Percentiles rank a stretch among this genome's conserved stretches.
These are phyloP conservation scores for Hyperopisus bebe DNA, from an alignment of 2,113 vertebrate species.

Conservation along the genomic window DNA sequence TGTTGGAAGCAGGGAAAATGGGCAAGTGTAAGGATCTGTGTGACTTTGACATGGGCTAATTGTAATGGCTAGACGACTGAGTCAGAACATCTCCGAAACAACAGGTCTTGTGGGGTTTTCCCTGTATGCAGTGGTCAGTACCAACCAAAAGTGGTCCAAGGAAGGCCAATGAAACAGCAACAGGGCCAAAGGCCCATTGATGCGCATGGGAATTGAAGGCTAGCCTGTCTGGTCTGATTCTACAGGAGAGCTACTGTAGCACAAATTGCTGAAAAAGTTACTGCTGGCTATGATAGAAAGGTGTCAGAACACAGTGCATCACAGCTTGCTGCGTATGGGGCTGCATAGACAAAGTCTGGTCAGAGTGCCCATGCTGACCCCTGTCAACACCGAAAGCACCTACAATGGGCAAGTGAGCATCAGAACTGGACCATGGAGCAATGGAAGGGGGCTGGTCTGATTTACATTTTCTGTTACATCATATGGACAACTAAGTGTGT, in stretches of 20 bases:
- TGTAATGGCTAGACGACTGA: background rate
- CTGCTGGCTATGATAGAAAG: background rate
- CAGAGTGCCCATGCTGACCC: too few species aligned
- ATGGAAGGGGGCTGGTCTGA: too few species aligned
- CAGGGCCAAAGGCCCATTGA: background rate
- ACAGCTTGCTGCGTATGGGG: background rate
- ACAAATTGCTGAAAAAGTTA: background rate
- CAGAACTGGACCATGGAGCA: too few species aligned
- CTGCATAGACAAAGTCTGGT: too few species aligned
- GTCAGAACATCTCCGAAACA: background rate
- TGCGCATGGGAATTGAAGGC: background rate
- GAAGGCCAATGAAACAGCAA: background rate
- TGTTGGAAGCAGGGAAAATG: background rate
- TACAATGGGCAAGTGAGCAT: too few species aligned
- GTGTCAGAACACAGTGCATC: background rate
- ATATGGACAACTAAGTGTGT: too few species aligned
- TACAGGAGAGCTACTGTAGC: background rate
- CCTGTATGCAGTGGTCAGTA: background rate
- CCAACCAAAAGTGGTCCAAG: background rate
- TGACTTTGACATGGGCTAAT: background rate
- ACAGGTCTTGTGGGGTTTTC: background rate
- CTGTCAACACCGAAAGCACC: too few species aligned
- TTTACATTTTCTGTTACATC: too few species aligned
- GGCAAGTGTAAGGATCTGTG: background rate
- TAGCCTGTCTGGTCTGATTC: background rate